phyloP scores from a whole-genome alignment of 2,113 vertebrate species.

The Ameiurus melas region DNA sequence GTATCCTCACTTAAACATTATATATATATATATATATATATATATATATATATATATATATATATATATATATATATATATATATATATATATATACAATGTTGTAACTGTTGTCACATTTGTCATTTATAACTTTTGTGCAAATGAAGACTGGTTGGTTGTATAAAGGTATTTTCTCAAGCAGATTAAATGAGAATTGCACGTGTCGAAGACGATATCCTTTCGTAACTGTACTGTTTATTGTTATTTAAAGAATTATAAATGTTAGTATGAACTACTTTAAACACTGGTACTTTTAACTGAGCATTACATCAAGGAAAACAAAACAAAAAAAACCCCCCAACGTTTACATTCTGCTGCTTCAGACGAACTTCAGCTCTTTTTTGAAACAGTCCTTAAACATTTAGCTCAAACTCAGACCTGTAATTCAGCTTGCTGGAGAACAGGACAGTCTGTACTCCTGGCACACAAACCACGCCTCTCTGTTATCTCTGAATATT shows the following conservation, averaged over 20 bases:
- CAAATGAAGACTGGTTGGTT: not conserved
- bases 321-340: no score
- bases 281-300: not conserved
- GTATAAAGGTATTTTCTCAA: not conserved
- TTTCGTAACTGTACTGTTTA: not conserved
- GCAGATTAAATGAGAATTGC: no score
- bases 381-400: not conserved
- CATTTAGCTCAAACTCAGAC: not conserved
- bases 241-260: not conserved
- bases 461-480: not conserved
- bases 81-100: no score
- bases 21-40: no score
- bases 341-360: not conserved
- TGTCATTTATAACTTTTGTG: not conserved
- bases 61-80: no score
- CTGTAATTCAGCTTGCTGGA: not conserved
- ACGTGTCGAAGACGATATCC: no score
- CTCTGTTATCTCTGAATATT: not conserved
- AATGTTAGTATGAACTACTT: not conserved
- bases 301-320: not conserved
- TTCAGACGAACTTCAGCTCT: not conserved
- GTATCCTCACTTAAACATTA: no score
- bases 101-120: not conserved
- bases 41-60: no score
- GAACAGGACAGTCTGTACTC: not conserved